phyloP scores from a whole-genome alignment of 2,113 vertebrate genomes.

The Leuciscus idus region DNA sequence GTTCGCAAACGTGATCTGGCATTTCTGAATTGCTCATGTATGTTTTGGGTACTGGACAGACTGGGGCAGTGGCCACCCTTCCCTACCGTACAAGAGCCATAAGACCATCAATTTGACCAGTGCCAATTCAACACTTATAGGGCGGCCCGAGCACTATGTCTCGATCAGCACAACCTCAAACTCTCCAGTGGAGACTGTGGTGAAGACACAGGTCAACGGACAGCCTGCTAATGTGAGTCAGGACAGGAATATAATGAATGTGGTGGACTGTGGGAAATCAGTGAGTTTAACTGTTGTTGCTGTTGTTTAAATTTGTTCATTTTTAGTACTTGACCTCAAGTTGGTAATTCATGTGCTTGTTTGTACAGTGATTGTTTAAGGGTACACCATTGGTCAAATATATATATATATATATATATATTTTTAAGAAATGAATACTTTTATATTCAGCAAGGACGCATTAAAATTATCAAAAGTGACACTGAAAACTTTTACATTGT shows the following conservation, averaged over 20 bases:
- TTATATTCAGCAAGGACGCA: background rate
- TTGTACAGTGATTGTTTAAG: background rate
- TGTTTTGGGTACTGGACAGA: slow-evolving; percentile 74
- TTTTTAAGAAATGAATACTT: background rate
- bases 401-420: too few species aligned
- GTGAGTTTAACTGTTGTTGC: background rate
- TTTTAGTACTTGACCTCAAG: background rate
- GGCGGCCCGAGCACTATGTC: slow-evolving; percentile 81
- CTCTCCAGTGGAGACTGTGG: slow-evolving; percentile 62
- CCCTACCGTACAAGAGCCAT: slow-evolving; percentile 82
- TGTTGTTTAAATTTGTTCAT: background rate
- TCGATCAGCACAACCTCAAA: slow-evolving; percentile 72
- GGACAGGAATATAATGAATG: background rate
- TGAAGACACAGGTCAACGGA: slow-evolving; percentile 70
- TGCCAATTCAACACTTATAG: slow-evolving; percentile 84
- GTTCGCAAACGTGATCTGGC: background rate
- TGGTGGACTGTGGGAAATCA: background rate
- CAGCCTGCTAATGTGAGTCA: slow-evolving; percentile 80
- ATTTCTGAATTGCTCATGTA: slow-evolving; percentile 24
- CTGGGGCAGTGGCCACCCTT: slow-evolving; percentile 80
- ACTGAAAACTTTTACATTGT: too few species aligned
- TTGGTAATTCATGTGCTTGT: background rate
- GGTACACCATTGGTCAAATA: background rate
- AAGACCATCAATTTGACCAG: slow-evolving; percentile 92
- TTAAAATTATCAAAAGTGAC: background rate